Base-by-base conservation (phyloP, 92 coral and sea anemone genomes). In the Parazoanthus darwini region DNA sequence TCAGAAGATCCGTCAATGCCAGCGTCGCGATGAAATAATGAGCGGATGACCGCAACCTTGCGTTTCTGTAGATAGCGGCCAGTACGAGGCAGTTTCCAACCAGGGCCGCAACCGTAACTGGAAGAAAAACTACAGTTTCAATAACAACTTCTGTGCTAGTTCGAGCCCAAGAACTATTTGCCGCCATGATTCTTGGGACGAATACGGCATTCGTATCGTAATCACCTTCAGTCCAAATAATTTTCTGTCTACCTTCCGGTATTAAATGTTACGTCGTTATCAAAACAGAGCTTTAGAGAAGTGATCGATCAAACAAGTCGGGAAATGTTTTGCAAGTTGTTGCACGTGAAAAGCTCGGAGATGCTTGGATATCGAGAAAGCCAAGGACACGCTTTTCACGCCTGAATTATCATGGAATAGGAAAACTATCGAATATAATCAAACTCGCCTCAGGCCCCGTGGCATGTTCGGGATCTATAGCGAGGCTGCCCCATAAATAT, bases 21-120 rank as follows among this genome's bases (percentile, higher is more conserved):
- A 80, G 66, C 11, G 85, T 80, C 16, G 85, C 85, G 15, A 80
- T 80, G 66, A 80, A 80, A 58, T 80, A 80, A 37, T 80, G 85
- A 33, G 85, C 71, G 4, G 85, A 29, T 18, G 70, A 25, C 4
- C 85, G 85, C 6, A 80, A 73, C 46, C 85, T 54, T 18, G 85
- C 3, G 71, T 80, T 80, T 80, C 85, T 35, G 71, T 58, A 80
- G 85, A 80, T 56, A 22, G 85, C 85, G 5, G 48, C 23, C 71
- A 80, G 48, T 9, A 80, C 73, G 23, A 80, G 71, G 71, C 20
- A 46, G 46, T 80, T 80, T 25, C 85, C 85, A 54, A 56, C 15
- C 72, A 80, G 16, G 16, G 85, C 85, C 26, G 71, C 70, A 63
- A 56, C 8, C 14, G 85, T 56, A 16, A 81, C 25, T 33, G 85